Evolutionary conservation across 2,113 vertebrate genomes (phyloP).

Genomic region (Semicossyphus pulcher): DNA sequence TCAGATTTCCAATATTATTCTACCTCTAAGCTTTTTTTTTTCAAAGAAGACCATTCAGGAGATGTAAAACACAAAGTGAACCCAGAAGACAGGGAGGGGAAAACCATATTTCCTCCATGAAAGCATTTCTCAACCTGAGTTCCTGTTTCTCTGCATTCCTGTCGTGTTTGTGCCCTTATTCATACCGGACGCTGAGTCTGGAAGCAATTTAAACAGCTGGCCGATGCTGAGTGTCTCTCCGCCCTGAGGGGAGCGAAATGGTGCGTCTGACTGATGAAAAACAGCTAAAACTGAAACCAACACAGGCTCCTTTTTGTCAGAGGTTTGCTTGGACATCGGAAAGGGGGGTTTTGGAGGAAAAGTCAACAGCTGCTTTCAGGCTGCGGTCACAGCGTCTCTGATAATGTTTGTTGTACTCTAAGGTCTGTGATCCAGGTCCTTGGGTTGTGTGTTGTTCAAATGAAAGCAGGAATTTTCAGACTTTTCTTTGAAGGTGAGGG

Average conservation of each 20-base stretch:
- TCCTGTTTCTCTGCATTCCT: conserved; percentile 64
- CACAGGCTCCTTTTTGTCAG: conserved; percentile 42
- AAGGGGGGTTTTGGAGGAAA: conserved; percentile 29
- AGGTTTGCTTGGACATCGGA: conserved; percentile 40
- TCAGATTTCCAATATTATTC: neutral
- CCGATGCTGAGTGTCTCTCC: conserved; percentile 17
- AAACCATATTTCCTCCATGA: conserved; percentile 49
- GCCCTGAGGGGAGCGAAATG: conserved; percentile 10
- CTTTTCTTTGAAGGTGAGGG: conserved; percentile 23
- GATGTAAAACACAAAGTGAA: conserved; percentile 30
- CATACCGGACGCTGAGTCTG: conserved; percentile 58
- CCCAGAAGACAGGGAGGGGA: conserved; percentile 16
- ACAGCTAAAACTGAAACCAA: conserved; percentile 49
- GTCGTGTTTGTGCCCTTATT: conserved; percentile 53
- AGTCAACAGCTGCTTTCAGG: conserved; percentile 48
- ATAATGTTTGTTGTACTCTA: conserved; percentile 40
- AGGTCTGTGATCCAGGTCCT: neutral
- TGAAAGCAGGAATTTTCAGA: conserved; percentile 28
- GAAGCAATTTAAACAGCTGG: conserved; percentile 73
- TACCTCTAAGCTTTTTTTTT: neutral
- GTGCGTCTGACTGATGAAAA: conserved; percentile 49
- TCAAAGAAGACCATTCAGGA: conserved; percentile 4
- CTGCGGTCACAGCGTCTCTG: conserved; percentile 47
- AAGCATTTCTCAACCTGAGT: conserved; percentile 48
- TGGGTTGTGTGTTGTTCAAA: conserved; percentile 30